phyloP scores from a whole-genome alignment of 2,888 invertebrate species.

The Tiliacea aurago region DNA sequence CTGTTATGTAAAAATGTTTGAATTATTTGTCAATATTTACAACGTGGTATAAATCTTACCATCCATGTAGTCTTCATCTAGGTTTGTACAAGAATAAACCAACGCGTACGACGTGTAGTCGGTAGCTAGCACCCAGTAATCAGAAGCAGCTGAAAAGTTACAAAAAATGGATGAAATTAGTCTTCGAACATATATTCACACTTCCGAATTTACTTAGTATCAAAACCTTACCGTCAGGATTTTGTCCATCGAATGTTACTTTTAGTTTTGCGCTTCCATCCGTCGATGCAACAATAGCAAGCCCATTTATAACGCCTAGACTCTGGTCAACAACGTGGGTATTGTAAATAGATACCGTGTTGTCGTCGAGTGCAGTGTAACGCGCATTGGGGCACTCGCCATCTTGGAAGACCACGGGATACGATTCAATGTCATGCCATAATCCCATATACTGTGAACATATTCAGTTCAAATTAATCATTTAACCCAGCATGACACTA shows the following conservation, averaged over 20 bases:
- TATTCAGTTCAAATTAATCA: background rate
- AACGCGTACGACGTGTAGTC: slow-evolving; percentile 91
- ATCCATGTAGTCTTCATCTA: slow-evolving; percentile 68
- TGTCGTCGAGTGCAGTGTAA: slow-evolving; percentile 63
- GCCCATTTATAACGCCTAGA: slow-evolving; percentile 68
- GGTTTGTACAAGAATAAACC: slow-evolving; percentile 91
- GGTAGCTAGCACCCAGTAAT: slow-evolving; percentile 82
- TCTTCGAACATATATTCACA: background rate
- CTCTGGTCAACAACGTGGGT: slow-evolving; percentile 72
- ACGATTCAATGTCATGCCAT: slow-evolving; percentile 77
- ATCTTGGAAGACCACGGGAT: slow-evolving; percentile 72
- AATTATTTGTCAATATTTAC: background rate
- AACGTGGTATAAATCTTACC: slow-evolving; percentile 44
- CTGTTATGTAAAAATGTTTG: background rate
- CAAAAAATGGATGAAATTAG: background rate
- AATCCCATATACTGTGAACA: slow-evolving; percentile 69
- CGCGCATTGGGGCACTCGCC: slow-evolving; percentile 75
- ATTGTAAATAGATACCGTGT: slow-evolving; percentile 59
- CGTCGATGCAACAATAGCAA: slow-evolving; percentile 74
- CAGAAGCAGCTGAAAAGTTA: slow-evolving; percentile 57
- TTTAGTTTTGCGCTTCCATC: slow-evolving; percentile 91
- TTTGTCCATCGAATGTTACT: slow-evolving; percentile 90
- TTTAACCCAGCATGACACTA: background rate
- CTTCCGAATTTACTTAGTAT: background rate
- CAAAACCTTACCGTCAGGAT: slow-evolving; percentile 58